Conservation (phyloP, 1,140 invertebrate genomes). For the Himalopsyche phryganea region DNA sequence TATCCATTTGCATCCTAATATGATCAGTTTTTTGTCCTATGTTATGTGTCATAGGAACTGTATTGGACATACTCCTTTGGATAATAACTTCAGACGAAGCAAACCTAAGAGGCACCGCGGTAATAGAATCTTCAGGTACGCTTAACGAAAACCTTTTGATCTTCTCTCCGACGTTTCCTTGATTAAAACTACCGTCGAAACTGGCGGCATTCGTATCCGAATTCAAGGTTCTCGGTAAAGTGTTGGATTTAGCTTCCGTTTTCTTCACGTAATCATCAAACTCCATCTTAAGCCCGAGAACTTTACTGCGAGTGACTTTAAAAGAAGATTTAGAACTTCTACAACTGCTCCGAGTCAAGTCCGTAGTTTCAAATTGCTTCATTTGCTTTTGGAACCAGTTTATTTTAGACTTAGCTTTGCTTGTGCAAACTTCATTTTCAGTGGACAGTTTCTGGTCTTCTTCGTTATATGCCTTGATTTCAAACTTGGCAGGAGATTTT, state of each 20-base stretch:
- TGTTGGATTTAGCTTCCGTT: conserved; percentile 1
- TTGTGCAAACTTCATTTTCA: conserved; percentile 41
- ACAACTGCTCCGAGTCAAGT: conserved; percentile 40
- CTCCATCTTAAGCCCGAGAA: conserved; percentile 17
- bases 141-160: conserved; percentile 45
- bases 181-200: conserved; percentile 35
- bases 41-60: no score
- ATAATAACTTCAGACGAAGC: background rate
- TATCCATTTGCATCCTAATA: conserved; percentile 15
- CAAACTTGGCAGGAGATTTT: conserved; percentile 45
- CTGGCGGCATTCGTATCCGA: no score
- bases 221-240: conserved; percentile 30
- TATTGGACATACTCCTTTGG: background rate
- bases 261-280: conserved; percentile 11
- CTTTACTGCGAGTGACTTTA: conserved; percentile 16
- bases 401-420: conserved; percentile 48
- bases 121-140: background rate
- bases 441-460: conserved; percentile 38
- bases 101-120: background rate
- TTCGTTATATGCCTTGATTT: conserved; percentile 47
- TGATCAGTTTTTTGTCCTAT: no score
- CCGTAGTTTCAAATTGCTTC: conserved; percentile 38
- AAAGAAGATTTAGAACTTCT: conserved; percentile 36
- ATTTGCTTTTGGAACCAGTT: conserved; percentile 52
- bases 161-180: conserved; percentile 46